Evolutionary conservation across 2,797 vertebrate species (phyloP).

Genomic region (Coregonus sp.): DNA sequence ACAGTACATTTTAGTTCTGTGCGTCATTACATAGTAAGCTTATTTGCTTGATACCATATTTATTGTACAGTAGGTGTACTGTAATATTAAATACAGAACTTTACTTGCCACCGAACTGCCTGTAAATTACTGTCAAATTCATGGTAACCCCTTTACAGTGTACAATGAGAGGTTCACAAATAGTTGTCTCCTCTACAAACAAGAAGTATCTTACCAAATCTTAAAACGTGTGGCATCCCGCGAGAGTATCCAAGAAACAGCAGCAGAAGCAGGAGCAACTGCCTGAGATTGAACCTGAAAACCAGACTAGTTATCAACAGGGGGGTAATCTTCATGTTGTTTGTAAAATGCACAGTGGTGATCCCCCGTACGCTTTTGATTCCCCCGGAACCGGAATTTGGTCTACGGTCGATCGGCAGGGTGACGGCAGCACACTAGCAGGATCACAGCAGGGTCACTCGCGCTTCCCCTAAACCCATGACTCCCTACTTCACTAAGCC

Average conservation of each 20-base stretch:
- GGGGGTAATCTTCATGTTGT: conserved; percentile 96
- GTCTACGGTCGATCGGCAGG: conserved; percentile 78
- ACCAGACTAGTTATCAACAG: conserved; percentile 88
- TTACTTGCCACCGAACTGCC: too few relatives aligned
- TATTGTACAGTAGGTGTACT: too few relatives aligned
- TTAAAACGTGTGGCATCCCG: conserved; percentile 96
- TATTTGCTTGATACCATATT: too few relatives aligned
- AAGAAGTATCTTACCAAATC: conserved; percentile 89
- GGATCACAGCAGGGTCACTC: conserved; percentile 97
- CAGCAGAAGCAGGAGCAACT: conserved; percentile 87
- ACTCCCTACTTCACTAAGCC: conserved; percentile 89
- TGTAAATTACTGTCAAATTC: too few relatives aligned
- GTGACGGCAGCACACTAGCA: conserved; percentile 80
- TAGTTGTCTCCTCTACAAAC: conserved; percentile 22
- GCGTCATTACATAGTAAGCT: too few relatives aligned
- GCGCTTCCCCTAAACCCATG: conserved; percentile 86
- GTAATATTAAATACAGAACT: too few relatives aligned
- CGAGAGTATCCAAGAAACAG: conserved; percentile 92
- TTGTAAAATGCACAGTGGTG: conserved; percentile 78
- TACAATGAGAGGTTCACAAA: background rate
- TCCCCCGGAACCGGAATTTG: conserved; percentile 78
- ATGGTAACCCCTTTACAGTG: too few relatives aligned
- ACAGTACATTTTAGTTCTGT: too few relatives aligned
- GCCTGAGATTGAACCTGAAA: conserved; percentile 87
- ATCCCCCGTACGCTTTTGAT: conserved; percentile 73